phyloP scores from a whole-genome alignment of 2,113 vertebrate genomes.

The Epinephelus moara region DNA sequence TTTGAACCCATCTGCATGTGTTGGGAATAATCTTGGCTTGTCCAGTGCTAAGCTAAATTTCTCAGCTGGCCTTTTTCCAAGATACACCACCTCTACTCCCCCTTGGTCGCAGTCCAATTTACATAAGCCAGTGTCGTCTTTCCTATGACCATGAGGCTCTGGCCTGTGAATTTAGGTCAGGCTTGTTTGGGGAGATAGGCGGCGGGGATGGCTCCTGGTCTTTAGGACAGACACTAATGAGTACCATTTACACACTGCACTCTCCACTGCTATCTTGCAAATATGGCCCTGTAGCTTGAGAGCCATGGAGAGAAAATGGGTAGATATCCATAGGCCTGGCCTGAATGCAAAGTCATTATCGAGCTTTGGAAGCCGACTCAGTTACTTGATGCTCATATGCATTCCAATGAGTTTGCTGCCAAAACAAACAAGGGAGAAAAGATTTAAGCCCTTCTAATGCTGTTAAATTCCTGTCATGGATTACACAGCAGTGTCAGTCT shows the following conservation, averaged over 20 bases:
- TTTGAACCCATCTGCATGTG: neutral
- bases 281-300: neutral
- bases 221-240: neutral
- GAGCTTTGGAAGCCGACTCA: conserved; percentile 19
- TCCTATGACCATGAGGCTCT: conserved; percentile 54
- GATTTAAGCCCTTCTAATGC: conserved; percentile 40
- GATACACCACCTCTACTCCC: conserved; percentile 11
- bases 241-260: neutral
- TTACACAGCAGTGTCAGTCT: conserved; percentile 30
- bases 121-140: conserved; percentile 72
- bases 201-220: neutral
- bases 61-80: conserved; percentile 38
- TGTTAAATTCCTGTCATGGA: conserved; percentile 53
- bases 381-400: conserved; percentile 48
- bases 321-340: conserved; percentile 1
- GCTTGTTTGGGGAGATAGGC: conserved; percentile 35
- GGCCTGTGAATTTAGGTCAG: conserved; percentile 39
- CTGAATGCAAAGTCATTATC: conserved; percentile 54
- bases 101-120: conserved; percentile 34
- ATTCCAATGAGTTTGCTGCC: conserved; percentile 43
- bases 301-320: neutral
- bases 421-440: conserved; percentile 58
- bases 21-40: conserved; percentile 16
- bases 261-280: neutral
- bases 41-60: conserved; percentile 38